Percentiles rank a stretch among this genome's conserved stretches.
These are phyloP conservation scores for Brachionus rotundiformis DNA, from an alignment of 1,140 invertebrate species.

Conservation along the genomic window DNA sequence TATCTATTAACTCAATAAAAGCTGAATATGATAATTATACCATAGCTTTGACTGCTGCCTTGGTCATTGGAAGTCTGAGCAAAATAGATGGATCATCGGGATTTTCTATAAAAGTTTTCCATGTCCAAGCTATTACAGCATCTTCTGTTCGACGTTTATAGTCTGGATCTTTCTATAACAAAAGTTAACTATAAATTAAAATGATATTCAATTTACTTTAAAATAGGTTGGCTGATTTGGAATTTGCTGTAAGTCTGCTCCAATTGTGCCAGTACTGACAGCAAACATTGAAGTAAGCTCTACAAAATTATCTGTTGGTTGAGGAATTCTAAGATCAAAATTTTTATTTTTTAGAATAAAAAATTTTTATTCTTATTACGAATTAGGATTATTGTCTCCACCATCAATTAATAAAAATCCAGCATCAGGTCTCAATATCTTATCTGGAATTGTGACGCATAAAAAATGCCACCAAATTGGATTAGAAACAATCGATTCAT, in stretches of 20 bases:
- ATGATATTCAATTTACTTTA: constrained; percentile 53
- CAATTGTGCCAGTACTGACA: constrained; percentile 55
- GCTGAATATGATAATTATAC: constrained; percentile 24
- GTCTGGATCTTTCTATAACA: constrained; percentile 56
- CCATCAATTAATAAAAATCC: constrained; percentile 58
- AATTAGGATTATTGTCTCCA: constrained; percentile 55
- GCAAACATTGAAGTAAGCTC: constrained; percentile 56
- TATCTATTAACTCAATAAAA: too few species aligned
- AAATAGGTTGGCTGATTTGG: constrained; percentile 59
- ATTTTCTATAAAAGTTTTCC: constrained; percentile 56
- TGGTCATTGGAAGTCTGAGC: constrained; percentile 58
- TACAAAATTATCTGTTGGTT: constrained; percentile 56
- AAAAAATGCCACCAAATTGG: constrained; percentile 61
- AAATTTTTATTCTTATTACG: neutral
- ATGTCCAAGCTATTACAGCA: constrained; percentile 58
- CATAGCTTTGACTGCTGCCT: constrained; percentile 57
- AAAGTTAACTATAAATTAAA: neutral
- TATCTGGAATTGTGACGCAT: constrained; percentile 56
- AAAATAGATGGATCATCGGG: constrained; percentile 46
- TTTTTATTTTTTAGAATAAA: neutral
- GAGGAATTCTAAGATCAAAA: constrained; percentile 53
- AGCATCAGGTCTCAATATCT: constrained; percentile 54
- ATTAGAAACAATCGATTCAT: constrained; percentile 54
- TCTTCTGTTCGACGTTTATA: constrained; percentile 56
- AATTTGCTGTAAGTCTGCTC: constrained; percentile 57